Evolutionary conservation across 2,113 vertebrate species (phyloP).

Genomic region (Malurus elegans): DNA sequence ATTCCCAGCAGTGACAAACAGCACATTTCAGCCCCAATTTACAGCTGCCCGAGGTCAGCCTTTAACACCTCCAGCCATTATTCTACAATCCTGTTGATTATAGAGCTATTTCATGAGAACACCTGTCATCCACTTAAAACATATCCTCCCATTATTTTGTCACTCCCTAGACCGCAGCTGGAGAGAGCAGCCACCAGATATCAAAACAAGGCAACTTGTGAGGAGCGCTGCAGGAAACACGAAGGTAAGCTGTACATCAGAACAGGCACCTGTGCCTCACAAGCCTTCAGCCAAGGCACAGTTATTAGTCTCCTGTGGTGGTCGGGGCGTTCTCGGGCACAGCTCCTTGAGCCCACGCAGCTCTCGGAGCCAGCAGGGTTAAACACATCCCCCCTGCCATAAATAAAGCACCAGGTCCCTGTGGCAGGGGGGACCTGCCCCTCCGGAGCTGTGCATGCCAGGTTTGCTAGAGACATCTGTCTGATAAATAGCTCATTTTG

Average conservation of each 20-base stretch:
- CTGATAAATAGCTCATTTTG: conserved; percentile 72
- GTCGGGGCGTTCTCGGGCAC: rapidly evolving
- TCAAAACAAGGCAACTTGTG: neutral
- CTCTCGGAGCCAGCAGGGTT: neutral
- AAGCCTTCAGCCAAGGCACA: neutral
- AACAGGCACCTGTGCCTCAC: neutral
- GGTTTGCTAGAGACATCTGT: conserved; percentile 38
- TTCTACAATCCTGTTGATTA: neutral
- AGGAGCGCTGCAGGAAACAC: neutral
- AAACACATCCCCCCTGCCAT: neutral
- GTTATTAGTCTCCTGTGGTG: neutral
- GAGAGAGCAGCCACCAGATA: neutral
- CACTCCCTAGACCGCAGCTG: neutral
- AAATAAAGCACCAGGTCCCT: neutral
- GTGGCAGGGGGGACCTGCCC: neutral
- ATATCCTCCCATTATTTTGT: neutral
- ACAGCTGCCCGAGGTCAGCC: neutral
- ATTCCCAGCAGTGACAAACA: neutral
- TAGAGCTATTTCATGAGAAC: neutral
- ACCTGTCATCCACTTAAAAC: neutral
- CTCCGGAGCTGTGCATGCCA: neutral
- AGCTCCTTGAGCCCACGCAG: neutral
- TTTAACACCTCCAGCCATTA: neutral
- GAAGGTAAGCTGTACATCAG: neutral
- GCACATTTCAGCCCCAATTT: neutral